Evolutionary conservation across 2,888 invertebrate genomes (phyloP), one percentile per base, ranked within the genome.

Genomic region (Agrochola macilenta): DNA sequence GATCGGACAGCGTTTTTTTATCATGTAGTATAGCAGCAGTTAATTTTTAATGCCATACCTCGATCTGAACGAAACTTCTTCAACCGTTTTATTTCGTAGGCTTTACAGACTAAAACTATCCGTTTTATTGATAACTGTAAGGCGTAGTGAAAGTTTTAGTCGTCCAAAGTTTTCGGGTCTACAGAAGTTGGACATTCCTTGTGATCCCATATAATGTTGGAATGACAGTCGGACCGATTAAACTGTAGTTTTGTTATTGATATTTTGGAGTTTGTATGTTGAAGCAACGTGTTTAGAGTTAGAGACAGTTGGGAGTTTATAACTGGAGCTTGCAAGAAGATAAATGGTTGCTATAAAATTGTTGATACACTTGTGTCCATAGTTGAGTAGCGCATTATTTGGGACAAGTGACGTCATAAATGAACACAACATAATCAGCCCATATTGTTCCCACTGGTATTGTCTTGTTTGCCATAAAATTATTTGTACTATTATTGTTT

Each of bases 61-160:
- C 23, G 17, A 35, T 68, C 8, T 54, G n/a, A 2, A 12, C 0
- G 5, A 70, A 26, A 54, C 2, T 60, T 14, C n/a, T 3, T 23
- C 20, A 52, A 30, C 7, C 23, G 23, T 65, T 70, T 49, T 30
- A 68, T 61, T 80, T 63, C 20, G 12, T 23, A 46, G 39, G 35
- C 43, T 49, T 69, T 39, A 35, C 20, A 12, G 57, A 71, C 61
- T 64, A 57, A 46, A 86, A 81, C 78, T 81, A 81, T 83, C 60
- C 43, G 61, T 68, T 81, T 83, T 83, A 83, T 85, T 78, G 76
- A 74, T 76, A 78, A 74, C 71, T 58, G 54, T 60, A 70, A 69
- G 52, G 46, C 54, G 69, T 75, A 20, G 52, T 7, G 17, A 61
- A 64, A 76, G 72, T 84, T 83, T 79, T 2, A 12, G 63, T 30